Conservation (phyloP, 2,797 vertebrate genomes). For the Platyrinchus mystaceus region DNA sequence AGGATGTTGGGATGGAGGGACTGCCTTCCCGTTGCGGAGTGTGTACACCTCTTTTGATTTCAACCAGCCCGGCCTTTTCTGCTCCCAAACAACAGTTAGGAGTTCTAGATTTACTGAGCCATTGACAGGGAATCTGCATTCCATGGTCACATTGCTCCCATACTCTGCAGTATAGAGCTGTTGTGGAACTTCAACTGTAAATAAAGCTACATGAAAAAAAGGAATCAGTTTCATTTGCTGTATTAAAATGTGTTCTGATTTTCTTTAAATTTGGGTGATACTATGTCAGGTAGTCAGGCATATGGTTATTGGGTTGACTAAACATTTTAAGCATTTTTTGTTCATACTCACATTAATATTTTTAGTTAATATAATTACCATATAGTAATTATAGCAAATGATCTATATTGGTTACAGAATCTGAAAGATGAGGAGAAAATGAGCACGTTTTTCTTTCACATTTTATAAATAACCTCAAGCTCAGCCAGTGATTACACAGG, state of each 20-base stretch:
- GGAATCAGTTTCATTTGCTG: not conserved
- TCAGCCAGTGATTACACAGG: not conserved
- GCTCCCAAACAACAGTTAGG: slow-evolving; percentile 80
- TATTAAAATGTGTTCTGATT: not conserved
- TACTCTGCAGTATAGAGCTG: slow-evolving; percentile 70
- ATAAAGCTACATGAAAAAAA: slow-evolving; percentile 74
- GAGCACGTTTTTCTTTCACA: not conserved
- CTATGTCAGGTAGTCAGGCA: not conserved
- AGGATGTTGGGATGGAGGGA: slow-evolving; percentile 2
- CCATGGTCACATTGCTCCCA: slow-evolving; percentile 76
- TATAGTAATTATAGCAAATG: not conserved
- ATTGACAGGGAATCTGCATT: slow-evolving; percentile 81
- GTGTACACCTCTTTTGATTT: slow-evolving; percentile 67
- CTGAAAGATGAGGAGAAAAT: not conserved
- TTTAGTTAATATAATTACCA: not conserved
- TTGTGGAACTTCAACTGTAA: slow-evolving; percentile 81
- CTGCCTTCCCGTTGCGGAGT: slow-evolving; percentile 39
- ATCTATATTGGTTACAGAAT: not conserved
- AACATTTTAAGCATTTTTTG: not conserved
- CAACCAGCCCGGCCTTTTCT: not conserved
- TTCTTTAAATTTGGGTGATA: not conserved
- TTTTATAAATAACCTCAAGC: not conserved
- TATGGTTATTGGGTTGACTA: not conserved
- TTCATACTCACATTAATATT: not conserved
- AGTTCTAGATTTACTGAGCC: not conserved